These are phyloP conservation scores for Apostichopus parvimensis DNA, from an alignment of 35 echinoderm and acorn worm genomes.

Conservation along the genomic window DNA sequence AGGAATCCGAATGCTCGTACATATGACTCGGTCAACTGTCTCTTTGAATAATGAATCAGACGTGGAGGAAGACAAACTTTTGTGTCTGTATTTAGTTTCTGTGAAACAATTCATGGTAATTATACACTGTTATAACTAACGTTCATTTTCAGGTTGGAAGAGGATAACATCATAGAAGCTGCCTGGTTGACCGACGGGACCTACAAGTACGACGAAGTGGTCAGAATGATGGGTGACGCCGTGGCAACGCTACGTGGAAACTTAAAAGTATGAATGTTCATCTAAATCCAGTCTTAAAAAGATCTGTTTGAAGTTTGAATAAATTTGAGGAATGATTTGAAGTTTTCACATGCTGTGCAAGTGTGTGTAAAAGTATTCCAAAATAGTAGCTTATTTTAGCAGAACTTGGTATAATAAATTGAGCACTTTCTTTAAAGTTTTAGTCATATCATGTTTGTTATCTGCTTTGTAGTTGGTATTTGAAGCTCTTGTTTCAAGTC, in stretches of 20 bases:
- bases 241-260: conserved; percentile 89
- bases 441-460: too few species aligned
- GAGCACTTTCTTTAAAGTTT: too few species aligned
- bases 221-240: conserved; percentile 96
- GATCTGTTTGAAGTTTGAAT: not conserved
- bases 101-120: not conserved
- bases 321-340: not conserved
- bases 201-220: conserved; percentile 96
- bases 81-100: too few species aligned
- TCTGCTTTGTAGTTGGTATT: not conserved
- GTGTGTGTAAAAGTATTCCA: not conserved
- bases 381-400: not conserved
- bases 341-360: not conserved
- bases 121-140: not conserved
- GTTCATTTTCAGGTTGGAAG: conserved; percentile 64
- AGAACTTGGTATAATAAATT: not conserved
- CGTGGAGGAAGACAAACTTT: too few species aligned
- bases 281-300: not conserved
- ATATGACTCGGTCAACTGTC: too few species aligned
- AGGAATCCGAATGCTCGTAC: too few species aligned
- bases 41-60: too few species aligned
- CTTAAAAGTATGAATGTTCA: conserved; percentile 57
- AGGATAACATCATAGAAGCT: conserved; percentile 94
- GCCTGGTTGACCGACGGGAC: conserved; percentile 98
- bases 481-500: conserved; percentile 67